Conservation (phyloP, 2,888 invertebrate species). For the Tortrix viridana region DNA sequence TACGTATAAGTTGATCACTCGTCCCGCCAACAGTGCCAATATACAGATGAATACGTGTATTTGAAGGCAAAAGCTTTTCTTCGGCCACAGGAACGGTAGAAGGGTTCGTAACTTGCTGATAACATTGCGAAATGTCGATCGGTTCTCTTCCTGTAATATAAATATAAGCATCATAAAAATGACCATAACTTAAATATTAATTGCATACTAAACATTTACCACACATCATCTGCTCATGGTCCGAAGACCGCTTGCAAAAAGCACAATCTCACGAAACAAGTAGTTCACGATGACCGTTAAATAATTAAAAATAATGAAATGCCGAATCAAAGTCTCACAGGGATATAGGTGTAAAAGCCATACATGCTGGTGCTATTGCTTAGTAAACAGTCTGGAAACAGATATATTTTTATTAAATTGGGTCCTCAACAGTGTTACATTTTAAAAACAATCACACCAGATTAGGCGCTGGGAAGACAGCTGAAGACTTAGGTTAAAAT, state of each 20-base stretch:
- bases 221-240: background rate
- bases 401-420: conserved; percentile 17
- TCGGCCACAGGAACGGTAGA: conserved; percentile 97
- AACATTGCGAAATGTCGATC: conserved; percentile 91
- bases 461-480: too few species aligned
- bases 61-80: conserved; percentile 90
- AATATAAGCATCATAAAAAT: background rate
- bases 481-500: too few species aligned
- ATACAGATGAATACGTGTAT: conserved; percentile 93
- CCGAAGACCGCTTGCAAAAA: background rate
- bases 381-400: conserved; percentile 50
- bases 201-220: background rate
- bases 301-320: conserved; percentile 36
- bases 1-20: conserved; percentile 95
- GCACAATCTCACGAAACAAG: background rate
- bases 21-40: conserved; percentile 88
- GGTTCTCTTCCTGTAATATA: conserved; percentile 77
- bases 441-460: too few species aligned
- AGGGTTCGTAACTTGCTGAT: conserved; percentile 91
- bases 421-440: too few species aligned
- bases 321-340: conserved; percentile 51
- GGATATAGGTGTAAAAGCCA: conserved; percentile 48
- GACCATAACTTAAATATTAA: too few species aligned
- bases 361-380: conserved; percentile 42
- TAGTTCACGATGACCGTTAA: conserved; percentile 1